A percentile compares a stretch with the other conserved stretches of the same genome.
These are phyloP conservation scores for Takifugu ocellatus DNA, from an alignment of 2,797 vertebrate genomes.

Conservation along the genomic window DNA sequence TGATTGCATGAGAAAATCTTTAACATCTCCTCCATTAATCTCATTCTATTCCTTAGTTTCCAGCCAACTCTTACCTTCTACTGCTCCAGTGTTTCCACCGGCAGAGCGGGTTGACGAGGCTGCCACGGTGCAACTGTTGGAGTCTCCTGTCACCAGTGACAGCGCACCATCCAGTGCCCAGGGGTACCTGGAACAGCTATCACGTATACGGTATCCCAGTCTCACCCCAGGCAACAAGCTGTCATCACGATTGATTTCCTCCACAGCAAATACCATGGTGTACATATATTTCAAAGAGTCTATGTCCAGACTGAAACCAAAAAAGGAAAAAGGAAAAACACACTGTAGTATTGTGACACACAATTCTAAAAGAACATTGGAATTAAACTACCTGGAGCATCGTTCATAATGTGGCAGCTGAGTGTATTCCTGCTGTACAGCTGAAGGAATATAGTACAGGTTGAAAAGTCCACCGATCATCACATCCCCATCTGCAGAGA, in stretches of 20 bases:
- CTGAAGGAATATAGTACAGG: conserved; percentile 51
- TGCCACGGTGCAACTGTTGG: conserved; percentile 31
- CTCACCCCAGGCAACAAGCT: conserved; percentile 51
- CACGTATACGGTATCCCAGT: conserved; percentile 54
- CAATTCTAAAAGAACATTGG: background rate
- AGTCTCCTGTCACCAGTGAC: conserved; percentile 42
- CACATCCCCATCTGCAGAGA: conserved; percentile 69
- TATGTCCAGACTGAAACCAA: conserved; percentile 67
- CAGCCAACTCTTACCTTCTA: conserved; percentile 15
- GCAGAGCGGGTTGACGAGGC: background rate
- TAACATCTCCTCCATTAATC: too few species aligned
- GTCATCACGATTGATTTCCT: conserved; percentile 61
- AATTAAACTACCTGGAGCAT: conserved; percentile 56
- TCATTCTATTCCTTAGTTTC: background rate
- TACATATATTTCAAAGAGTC: conserved; percentile 54
- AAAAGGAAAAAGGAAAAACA: conserved; percentile 14
- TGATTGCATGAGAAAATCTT: background rate
- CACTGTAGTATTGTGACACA: too few species aligned
- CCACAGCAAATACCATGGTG: conserved; percentile 67
- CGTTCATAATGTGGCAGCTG: conserved; percentile 34
- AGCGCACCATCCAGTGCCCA: conserved; percentile 49
- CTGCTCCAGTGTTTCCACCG: background rate
- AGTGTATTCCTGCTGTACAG: conserved; percentile 48
- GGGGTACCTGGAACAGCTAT: conserved; percentile 45
- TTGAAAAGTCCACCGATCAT: conserved; percentile 69